Conservation (phyloP, 2,797 vertebrate genomes). For the Oreochromis mossambicus region DNA sequence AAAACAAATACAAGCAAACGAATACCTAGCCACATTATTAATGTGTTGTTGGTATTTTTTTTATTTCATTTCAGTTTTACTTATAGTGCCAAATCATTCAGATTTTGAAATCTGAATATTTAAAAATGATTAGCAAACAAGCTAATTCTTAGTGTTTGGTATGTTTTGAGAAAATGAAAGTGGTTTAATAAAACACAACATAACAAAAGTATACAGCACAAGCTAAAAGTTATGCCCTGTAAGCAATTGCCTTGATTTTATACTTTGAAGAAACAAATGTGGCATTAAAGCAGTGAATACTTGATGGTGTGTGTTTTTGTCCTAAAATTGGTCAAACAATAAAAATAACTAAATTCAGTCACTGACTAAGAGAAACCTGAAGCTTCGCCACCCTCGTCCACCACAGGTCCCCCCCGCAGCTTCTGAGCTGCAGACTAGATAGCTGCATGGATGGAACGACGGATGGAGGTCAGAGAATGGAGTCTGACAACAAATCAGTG, state of each 20-base stretch:
- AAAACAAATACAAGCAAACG: neutral
- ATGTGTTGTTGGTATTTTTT: neutral
- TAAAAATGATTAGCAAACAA: neutral
- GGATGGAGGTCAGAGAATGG: constrained; percentile 61
- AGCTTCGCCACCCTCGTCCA: neutral
- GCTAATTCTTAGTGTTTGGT: neutral
- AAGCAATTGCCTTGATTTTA: neutral
- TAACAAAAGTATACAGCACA: neutral
- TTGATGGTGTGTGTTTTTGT: neutral
- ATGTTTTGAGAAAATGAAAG: neutral
- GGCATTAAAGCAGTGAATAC: neutral
- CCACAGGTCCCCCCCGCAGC: neutral
- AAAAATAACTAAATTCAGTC: neutral
- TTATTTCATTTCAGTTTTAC: neutral
- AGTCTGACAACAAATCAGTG: constrained; percentile 56
- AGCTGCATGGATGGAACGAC: neutral
- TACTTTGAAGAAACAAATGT: neutral
- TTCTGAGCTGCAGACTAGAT: neutral
- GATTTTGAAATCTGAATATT: neutral
- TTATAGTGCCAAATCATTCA: neutral
- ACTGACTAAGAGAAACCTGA: neutral
- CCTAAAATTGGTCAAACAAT: neutral
- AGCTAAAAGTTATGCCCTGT: neutral
- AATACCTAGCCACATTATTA: neutral
- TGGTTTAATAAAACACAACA: neutral